These are phyloP conservation scores for Hippocampus barbouri DNA, from an alignment of 2,113 vertebrate genomes.

Conservation along the genomic window DNA sequence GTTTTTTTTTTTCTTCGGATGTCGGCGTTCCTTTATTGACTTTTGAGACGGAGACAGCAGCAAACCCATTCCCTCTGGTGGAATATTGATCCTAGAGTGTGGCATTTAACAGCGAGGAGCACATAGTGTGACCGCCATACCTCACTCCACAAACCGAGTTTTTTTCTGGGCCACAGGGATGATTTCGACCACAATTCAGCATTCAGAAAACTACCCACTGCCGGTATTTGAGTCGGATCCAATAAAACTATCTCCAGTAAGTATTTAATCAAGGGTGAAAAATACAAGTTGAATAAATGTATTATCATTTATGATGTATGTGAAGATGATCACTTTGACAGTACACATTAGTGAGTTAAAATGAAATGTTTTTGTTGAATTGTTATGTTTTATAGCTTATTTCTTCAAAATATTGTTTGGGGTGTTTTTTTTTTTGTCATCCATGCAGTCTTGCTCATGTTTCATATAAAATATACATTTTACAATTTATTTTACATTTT, in stretches of 20 bases:
- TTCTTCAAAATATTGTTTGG: no score
- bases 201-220: slow-evolving; percentile 11
- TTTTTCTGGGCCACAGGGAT: slow-evolving; percentile 22
- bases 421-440: no score
- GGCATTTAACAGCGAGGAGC: slow-evolving; percentile 22
- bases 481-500: no score
- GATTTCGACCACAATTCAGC: slow-evolving; percentile 21
- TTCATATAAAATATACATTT: no score
- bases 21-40: slow-evolving; percentile 31
- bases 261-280: background rate
- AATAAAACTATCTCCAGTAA: background rate
- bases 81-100: slow-evolving; percentile 58
- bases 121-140: slow-evolving; percentile 53
- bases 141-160: slow-evolving; percentile 45
- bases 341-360: no score
- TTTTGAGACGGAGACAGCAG: slow-evolving; percentile 36
- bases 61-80: slow-evolving; percentile 38
- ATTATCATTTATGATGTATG: no score
- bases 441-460: no score
- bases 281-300: background rate
- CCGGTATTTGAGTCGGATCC: slow-evolving; percentile 1
- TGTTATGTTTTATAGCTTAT: no score
- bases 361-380: no score
- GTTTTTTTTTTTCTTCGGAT: slow-evolving; percentile 39
- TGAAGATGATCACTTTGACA: background rate